phyloP scores from a whole-genome alignment of 2,888 invertebrate genomes.

The Archips crataeganus region DNA sequence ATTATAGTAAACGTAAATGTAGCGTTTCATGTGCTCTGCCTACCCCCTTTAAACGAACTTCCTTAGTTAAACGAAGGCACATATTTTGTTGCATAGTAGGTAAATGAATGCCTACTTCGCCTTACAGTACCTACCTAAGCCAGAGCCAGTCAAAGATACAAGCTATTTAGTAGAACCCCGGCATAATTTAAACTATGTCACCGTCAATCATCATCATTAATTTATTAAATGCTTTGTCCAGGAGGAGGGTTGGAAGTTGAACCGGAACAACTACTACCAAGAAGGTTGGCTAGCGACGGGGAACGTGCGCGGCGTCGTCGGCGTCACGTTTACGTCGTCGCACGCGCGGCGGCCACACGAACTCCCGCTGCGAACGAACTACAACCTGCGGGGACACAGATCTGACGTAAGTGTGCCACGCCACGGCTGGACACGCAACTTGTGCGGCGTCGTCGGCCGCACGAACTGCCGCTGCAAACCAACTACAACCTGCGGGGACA shows the following conservation, averaged over 20 bases:
- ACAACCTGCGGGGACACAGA: slow-evolving; percentile 98
- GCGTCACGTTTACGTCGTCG: slow-evolving; percentile 98
- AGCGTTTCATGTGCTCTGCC: too few species aligned
- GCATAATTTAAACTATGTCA: too few species aligned
- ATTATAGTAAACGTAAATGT: too few species aligned
- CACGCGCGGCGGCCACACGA: slow-evolving; percentile 95
- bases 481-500: slow-evolving; percentile 97
- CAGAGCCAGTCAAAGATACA: too few species aligned
- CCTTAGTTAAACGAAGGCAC: too few species aligned
- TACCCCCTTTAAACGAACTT: too few species aligned
- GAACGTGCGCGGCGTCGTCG: slow-evolving; percentile 97
- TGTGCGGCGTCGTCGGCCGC: slow-evolving; percentile 56
- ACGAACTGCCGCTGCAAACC: slow-evolving; percentile 94
- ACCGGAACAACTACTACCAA: slow-evolving; percentile 97
- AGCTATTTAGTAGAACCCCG: too few species aligned
- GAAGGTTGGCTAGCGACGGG: slow-evolving; percentile 99
- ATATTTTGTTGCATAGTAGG: too few species aligned
- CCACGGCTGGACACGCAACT: neutral
- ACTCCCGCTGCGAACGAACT: slow-evolving; percentile 96
- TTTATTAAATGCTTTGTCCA: slow-evolving; percentile 61
- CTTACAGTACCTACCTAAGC: too few species aligned
- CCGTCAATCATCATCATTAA: neutral
- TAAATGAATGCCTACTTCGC: too few species aligned
- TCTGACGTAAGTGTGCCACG: slow-evolving; percentile 58
- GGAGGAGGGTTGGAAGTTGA: slow-evolving; percentile 98